Conservation (phyloP, 2,113 vertebrate species). For the Echinops telfairi region DNA sequence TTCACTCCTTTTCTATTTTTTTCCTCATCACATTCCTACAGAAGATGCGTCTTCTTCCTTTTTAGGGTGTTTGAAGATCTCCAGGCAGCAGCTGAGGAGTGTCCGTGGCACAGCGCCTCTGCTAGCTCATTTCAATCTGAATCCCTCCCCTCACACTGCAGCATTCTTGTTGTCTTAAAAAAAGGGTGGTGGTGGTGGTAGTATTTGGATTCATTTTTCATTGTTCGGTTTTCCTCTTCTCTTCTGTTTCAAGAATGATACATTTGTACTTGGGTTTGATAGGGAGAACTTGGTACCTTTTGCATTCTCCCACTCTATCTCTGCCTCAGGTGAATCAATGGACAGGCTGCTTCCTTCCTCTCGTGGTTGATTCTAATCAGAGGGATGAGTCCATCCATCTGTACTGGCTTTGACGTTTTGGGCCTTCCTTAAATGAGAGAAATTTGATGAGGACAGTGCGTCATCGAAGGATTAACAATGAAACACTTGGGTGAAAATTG, state of each 20-base stretch:
- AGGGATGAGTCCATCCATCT: slow-evolving; percentile 17
- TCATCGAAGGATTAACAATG: slow-evolving; percentile 1
- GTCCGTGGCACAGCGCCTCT: slow-evolving; percentile 31
- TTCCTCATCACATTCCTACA: slow-evolving; percentile 19
- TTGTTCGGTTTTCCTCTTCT: not conserved
- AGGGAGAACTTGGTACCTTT: not conserved
- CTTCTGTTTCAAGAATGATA: slow-evolving; percentile 39
- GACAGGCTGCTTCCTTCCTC: slow-evolving; percentile 49
- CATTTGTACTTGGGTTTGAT: slow-evolving; percentile 46
- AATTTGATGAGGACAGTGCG: not conserved
- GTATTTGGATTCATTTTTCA: not conserved
- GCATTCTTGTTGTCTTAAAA: slow-evolving; percentile 18
- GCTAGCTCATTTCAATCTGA: slow-evolving; percentile 40
- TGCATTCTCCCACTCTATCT: not conserved
- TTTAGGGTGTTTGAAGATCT: slow-evolving; percentile 64
- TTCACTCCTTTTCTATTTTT: not conserved
- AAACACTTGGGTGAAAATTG: not conserved
- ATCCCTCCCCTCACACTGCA: slow-evolving; percentile 50
- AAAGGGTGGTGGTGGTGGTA: slow-evolving; percentile 4
- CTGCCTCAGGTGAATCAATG: slow-evolving; percentile 12
- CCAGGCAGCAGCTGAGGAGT: slow-evolving; percentile 42
- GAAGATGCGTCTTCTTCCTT: slow-evolving; percentile 58
- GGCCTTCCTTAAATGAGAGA: slow-evolving; percentile 40
- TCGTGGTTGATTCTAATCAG: slow-evolving; percentile 42
- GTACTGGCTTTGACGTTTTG: not conserved